A percentile compares a stretch with the other conserved stretches of the same genome.
Evolutionary conservation across 2,113 vertebrate genomes (phyloP).

Genomic region (Tachuris rubrigastra): DNA sequence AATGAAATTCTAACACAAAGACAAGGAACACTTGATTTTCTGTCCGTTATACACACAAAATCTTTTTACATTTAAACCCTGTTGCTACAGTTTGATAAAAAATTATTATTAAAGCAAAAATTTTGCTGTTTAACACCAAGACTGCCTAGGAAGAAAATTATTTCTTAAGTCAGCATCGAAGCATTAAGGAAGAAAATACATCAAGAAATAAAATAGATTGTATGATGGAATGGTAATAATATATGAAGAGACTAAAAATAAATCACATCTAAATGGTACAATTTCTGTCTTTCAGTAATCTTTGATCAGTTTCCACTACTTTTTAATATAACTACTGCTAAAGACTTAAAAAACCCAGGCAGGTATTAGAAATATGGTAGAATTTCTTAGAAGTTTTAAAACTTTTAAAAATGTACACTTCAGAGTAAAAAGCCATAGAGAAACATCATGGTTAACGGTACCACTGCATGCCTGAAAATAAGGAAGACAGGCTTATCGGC

Average conservation of each 20-base stretch:
- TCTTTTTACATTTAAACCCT: neutral
- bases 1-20: neutral
- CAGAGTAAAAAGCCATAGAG: neutral
- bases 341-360: neutral
- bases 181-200: constrained; percentile 55
- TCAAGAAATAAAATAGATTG: constrained; percentile 35
- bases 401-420: neutral
- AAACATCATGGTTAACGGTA: neutral
- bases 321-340: neutral
- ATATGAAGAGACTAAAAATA: neutral
- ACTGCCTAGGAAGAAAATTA: constrained; percentile 30
- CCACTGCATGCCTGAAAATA: neutral
- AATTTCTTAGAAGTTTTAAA: neutral
- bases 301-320: neutral
- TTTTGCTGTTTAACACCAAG: neutral
- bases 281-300: neutral
- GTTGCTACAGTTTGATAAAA: constrained; percentile 38
- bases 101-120: constrained; percentile 63
- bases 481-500: neutral
- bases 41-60: neutral
- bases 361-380: neutral
- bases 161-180: constrained; percentile 51
- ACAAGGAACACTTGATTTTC: neutral
- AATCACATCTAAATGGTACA: neutral
- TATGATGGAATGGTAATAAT: neutral